Evolutionary conservation across 2,113 vertebrate genomes (phyloP), one percentile per base, ranked within the genome.

Genomic region (Perca fluviatilis): DNA sequence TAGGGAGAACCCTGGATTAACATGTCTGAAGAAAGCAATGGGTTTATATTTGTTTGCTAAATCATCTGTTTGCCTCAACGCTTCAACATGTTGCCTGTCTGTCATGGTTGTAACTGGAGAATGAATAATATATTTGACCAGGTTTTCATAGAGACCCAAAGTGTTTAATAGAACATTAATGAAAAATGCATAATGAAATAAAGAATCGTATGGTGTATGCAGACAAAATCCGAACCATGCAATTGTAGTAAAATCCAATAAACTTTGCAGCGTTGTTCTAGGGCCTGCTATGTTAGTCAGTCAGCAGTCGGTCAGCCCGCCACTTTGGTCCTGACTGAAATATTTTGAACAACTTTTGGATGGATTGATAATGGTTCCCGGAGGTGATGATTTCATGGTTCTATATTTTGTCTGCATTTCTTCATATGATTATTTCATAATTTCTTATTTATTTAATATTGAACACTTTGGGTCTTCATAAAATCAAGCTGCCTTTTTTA

Each of bases 111-210:
- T 53, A 10, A 19, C n/a, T 53, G 64, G 23, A 54, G 33, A 58
- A 43, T 46, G 53, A 66, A 51, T 30, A 70, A 56, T 69, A n/a
- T 77, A 50, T 63, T 70, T 61, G 18, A 64, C 12, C 9, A 33
- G 40, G 10, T 51, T 10, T 68, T 16, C 25, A 65, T 46, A 4
- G 36, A 47, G 40, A 47, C 40, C 40, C 49, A 49, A 30, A 49
- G 50, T 64, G n/a, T 63, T 62, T 27, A 54, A 5, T 76, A 27
- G 56, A 27, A 51, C 23, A 53, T 53, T 5, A 43, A 54, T 43
- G 4, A 4, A 53, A 6, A 13, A 53, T 27, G 13, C 47, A 36
- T 27, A n/a, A 2, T 36, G 27, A 19, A 47, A 46, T 11, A 53
- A 53, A 15, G 18, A 43, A 64, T 25, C 3, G 13, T 54, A 19